These are phyloP conservation scores for Chelonus formosanus DNA, from an alignment of 2,888 invertebrate genomes.

Conservation along the genomic window DNA sequence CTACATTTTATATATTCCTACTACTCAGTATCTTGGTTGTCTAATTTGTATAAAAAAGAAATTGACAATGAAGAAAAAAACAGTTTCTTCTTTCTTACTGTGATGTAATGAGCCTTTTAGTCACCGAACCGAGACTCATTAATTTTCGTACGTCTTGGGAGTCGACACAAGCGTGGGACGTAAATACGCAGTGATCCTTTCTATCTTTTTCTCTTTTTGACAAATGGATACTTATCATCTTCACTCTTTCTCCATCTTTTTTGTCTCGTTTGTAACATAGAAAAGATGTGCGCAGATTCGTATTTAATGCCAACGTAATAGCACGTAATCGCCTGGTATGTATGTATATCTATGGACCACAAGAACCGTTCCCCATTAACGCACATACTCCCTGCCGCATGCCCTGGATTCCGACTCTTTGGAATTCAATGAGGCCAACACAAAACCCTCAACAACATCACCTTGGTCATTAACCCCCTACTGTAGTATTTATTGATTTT, in stretches of 20 bases:
- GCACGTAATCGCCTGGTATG: constrained; percentile 33
- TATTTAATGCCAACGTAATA: constrained; percentile 30
- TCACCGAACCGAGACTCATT: constrained; percentile 31
- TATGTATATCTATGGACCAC: constrained; percentile 27
- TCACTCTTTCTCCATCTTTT: constrained; percentile 23
- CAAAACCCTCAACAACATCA: constrained; percentile 2
- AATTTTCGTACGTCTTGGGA: constrained; percentile 32
- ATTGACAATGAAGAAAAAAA: neutral
- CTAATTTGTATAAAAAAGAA: neutral
- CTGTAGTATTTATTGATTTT: constrained; percentile 13
- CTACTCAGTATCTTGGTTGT: neutral
- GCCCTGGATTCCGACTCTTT: constrained; percentile 27
- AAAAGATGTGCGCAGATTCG: constrained; percentile 23
- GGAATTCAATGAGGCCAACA: constrained; percentile 20
- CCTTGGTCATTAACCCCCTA: constrained; percentile 22
- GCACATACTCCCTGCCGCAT: constrained; percentile 24
- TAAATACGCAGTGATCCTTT: constrained; percentile 32
- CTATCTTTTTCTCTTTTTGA: constrained; percentile 40
- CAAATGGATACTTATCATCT: constrained; percentile 44
- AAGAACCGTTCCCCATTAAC: constrained; percentile 30
- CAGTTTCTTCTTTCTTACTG: constrained; percentile 15
- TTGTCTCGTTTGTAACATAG: constrained; percentile 8
- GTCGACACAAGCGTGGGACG: constrained; percentile 41
- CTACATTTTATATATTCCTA: too few relatives aligned
- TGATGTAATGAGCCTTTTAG: constrained; percentile 30